Conservation (phyloP, 1,140 invertebrate genomes). For the Pogonomyrmex californicus region DNA sequence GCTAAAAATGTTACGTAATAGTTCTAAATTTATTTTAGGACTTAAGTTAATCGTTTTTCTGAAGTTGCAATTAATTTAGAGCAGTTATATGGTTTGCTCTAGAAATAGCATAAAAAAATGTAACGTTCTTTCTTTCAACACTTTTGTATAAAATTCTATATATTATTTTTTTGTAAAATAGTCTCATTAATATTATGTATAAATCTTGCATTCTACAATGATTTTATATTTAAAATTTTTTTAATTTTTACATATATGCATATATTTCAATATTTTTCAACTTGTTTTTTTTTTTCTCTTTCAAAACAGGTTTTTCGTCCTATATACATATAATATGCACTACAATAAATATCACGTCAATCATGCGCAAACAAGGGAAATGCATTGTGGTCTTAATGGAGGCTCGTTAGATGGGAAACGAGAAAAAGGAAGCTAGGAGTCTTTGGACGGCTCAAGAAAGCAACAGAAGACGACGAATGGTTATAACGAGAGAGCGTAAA, state of each 20-base stretch:
- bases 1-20: slow-evolving; percentile 42
- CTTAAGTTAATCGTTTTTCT: slow-evolving; percentile 1
- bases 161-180: not conserved
- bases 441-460: slow-evolving; percentile 39
- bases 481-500: slow-evolving; percentile 76
- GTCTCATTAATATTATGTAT: not conserved
- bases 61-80: slow-evolving; percentile 20
- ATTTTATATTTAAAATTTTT: slow-evolving; percentile 10
- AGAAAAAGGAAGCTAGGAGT: not conserved
- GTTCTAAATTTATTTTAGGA: slow-evolving; percentile 34
- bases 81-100: not conserved
- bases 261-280: not conserved
- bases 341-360: slow-evolving; percentile 37
- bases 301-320: not conserved
- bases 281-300: not conserved
- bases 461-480: slow-evolving; percentile 53
- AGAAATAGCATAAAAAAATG: not conserved
- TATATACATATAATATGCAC: not conserved
- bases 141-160: not conserved
- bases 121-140: not conserved
- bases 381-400: slow-evolving; percentile 75
- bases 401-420: slow-evolving; percentile 74
- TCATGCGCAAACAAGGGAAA: slow-evolving; percentile 32
- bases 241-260: not conserved
- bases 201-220: not conserved